Conservation (phyloP, 2,888 invertebrate species). For the Eilema sororculum region DNA sequence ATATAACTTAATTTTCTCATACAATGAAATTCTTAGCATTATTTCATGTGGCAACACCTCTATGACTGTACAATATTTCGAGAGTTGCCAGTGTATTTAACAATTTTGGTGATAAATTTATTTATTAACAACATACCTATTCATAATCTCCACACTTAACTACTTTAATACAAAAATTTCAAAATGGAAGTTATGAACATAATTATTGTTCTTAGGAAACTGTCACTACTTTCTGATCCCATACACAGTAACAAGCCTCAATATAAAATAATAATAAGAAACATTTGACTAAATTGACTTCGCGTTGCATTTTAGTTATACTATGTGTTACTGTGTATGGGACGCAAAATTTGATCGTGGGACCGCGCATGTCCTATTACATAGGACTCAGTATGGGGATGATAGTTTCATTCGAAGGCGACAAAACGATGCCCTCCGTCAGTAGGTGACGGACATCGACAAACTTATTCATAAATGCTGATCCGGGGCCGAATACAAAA, state of each 20-base stretch:
- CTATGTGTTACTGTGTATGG: constrained; percentile 1
- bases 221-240: constrained; percentile 2
- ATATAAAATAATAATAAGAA: neutral
- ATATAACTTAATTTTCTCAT: constrained; percentile 26
- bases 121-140: constrained; percentile 16
- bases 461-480: constrained; percentile 14
- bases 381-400: neutral
- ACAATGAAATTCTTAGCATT: constrained; percentile 32
- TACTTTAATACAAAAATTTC: constrained; percentile 34
- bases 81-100: constrained; percentile 17
- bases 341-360: neutral
- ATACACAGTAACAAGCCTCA: constrained; percentile 11
- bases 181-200: constrained; percentile 27
- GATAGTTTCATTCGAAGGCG: neutral
- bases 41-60: constrained; percentile 31
- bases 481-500: constrained; percentile 10
- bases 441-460: neutral
- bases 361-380: neutral
- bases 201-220: constrained; percentile 11
- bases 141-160: constrained; percentile 13
- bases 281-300: constrained; percentile 3
- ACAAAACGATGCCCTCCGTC: neutral
- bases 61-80: constrained; percentile 14
- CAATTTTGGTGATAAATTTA: constrained; percentile 14
- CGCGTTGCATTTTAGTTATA: neutral